Percentiles rank a stretch among this genome's conserved stretches.
Conservation (phyloP, 2,113 vertebrate species). For the Fregata magnificens region DNA sequence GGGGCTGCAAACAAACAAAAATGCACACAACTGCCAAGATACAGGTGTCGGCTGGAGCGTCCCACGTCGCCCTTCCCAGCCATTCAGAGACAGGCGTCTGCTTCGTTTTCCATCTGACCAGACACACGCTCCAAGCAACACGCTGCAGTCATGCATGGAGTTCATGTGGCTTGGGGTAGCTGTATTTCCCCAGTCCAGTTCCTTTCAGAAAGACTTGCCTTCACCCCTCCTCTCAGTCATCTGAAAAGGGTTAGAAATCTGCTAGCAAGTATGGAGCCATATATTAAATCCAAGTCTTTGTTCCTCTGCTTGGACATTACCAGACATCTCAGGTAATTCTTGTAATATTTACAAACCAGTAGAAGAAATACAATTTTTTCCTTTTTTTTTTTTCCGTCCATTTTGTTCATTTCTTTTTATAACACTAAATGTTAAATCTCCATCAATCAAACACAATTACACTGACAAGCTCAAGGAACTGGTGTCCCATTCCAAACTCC, state of each 20-base stretch:
- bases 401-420: slow-evolving; percentile 58
- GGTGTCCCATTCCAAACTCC: slow-evolving; percentile 55
- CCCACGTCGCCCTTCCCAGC: slow-evolving; percentile 16
- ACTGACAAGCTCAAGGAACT: slow-evolving; percentile 61
- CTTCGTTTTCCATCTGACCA: slow-evolving; percentile 58
- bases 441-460: slow-evolving; percentile 68
- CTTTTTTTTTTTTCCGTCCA: background rate
- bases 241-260: slow-evolving; percentile 57
- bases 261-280: slow-evolving; percentile 51
- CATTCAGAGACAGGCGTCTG: slow-evolving; percentile 16
- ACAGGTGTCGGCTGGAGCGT: slow-evolving; percentile 11
- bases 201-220: slow-evolving; percentile 40
- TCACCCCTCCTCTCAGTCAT: slow-evolving; percentile 9
- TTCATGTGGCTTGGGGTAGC: background rate
- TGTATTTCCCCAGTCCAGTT: background rate
- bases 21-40: slow-evolving; percentile 26
- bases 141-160: slow-evolving; percentile 7
- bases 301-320: slow-evolving; percentile 62
- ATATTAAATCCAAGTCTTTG: slow-evolving; percentile 51
- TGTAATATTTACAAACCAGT: slow-evolving; percentile 70
- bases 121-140: slow-evolving; percentile 52
- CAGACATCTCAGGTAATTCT: slow-evolving; percentile 61
- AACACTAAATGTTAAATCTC: slow-evolving; percentile 67
- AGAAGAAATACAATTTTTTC: slow-evolving; percentile 58
- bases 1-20: slow-evolving; percentile 8